A percentile compares a stretch with the other conserved stretches of the same genome.
Conservation (phyloP, 2,113 vertebrate species). For the Condylura cristata region DNA sequence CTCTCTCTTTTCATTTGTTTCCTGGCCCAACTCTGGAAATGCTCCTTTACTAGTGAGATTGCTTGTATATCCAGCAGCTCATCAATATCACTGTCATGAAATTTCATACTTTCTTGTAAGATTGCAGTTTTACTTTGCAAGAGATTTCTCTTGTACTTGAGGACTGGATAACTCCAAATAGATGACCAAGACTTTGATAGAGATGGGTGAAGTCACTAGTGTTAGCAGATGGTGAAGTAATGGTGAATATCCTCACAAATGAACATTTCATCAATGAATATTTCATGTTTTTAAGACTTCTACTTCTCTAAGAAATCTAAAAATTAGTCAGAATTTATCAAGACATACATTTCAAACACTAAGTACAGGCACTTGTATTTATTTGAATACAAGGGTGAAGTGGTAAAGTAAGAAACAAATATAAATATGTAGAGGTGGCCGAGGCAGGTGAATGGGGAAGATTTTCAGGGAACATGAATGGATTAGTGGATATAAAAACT, state of each 20-base stretch:
- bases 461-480: neutral
- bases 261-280: neutral
- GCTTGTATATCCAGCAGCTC: neutral
- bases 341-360: neutral
- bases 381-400: neutral
- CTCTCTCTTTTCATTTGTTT: neutral
- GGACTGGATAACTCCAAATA: neutral
- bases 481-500: neutral
- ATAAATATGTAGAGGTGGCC: neutral
- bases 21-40: neutral
- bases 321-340: conserved; percentile 2
- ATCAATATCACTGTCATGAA: neutral
- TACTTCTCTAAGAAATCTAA: neutral
- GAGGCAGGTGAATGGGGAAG: neutral
- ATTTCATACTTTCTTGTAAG: neutral
- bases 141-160: neutral
- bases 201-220: neutral
- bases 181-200: neutral
- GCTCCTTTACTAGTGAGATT: neutral
- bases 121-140: neutral
- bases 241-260: conserved; percentile 19
- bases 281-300: conserved; percentile 18
- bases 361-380: neutral
- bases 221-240: neutral
- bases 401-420: neutral